Evolutionary conservation across 2,113 vertebrate species (phyloP).

Genomic region (Todiramphus chloris): DNA sequence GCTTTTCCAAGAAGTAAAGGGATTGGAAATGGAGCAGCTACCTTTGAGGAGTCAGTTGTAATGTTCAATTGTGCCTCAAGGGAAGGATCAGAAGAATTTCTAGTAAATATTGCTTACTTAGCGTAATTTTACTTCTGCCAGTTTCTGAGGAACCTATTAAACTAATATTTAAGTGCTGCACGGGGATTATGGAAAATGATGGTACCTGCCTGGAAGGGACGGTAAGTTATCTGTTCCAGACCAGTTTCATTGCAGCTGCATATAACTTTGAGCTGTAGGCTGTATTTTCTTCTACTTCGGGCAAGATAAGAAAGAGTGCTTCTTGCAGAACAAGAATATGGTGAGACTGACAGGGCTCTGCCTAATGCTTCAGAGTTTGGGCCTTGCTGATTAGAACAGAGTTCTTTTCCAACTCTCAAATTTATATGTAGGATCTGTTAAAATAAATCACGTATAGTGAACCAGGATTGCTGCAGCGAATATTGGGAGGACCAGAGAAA

Average conservation of each 20-base stretch:
- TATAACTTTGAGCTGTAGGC: not conserved
- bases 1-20: not conserved
- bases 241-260: not conserved
- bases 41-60: not conserved
- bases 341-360: not conserved
- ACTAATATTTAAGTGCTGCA: not conserved
- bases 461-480: not conserved
- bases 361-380: not conserved
- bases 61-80: conserved; percentile 13
- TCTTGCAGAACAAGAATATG: not conserved
- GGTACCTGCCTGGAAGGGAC: not conserved
- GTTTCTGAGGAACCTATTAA: conserved; percentile 19
- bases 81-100: conserved; percentile 39
- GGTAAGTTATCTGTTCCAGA: not conserved
- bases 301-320: not conserved
- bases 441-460: not conserved
- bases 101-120: conserved; percentile 49
- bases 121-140: conserved; percentile 9
- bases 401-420: not conserved
- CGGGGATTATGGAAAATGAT: conserved; percentile 23
- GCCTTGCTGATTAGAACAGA: not conserved
- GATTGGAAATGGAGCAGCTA: not conserved
- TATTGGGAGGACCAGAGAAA: not conserved
- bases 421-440: not conserved
- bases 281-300: not conserved